Percentiles rank a stretch among this genome's conserved stretches.
phyloP scores from a whole-genome alignment of 2,888 invertebrate genomes.

The Bedellia somnulentella region DNA sequence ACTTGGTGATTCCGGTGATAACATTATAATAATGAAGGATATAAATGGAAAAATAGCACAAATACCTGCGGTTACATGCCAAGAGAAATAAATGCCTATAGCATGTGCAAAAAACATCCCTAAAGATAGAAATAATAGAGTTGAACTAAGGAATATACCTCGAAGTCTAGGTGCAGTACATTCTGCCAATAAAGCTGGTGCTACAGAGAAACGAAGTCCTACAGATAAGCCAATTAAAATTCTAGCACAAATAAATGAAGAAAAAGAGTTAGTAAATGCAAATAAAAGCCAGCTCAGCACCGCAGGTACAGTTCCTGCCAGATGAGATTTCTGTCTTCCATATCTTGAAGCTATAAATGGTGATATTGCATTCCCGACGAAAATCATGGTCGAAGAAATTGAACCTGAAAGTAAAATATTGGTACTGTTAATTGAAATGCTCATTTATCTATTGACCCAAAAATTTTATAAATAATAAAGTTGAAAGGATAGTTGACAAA shows the following conservation, averaged over 20 bases:
- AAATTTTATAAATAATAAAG: no score
- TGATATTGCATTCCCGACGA: not conserved
- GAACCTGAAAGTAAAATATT: not conserved
- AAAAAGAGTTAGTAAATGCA: not conserved
- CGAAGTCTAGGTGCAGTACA: conserved; percentile 52
- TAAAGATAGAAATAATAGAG: conserved; percentile 52
- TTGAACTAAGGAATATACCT: conserved; percentile 54
- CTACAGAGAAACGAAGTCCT: conserved; percentile 37
- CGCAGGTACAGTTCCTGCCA: conserved; percentile 15
- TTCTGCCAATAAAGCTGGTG: conserved; percentile 45
- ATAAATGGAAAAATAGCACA: conserved; percentile 27
- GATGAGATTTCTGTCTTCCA: conserved; percentile 33
- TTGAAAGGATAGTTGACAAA: no score
- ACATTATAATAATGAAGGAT: conserved; percentile 18
- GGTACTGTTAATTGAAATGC: no score
- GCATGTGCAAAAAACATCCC: conserved; percentile 58
- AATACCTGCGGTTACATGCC: conserved; percentile 41
- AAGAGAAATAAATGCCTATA: conserved; percentile 50
- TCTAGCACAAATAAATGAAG: conserved; percentile 6
- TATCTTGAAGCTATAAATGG: conserved; percentile 25
- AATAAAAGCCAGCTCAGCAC: conserved; percentile 15
- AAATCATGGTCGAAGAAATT: not conserved
- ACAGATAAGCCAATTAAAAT: conserved; percentile 29
- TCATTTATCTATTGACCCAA: no score
- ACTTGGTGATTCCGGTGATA: conserved; percentile 56